Base-by-base conservation (phyloP, 2,113 vertebrate species). In the Morone saxatilis region DNA sequence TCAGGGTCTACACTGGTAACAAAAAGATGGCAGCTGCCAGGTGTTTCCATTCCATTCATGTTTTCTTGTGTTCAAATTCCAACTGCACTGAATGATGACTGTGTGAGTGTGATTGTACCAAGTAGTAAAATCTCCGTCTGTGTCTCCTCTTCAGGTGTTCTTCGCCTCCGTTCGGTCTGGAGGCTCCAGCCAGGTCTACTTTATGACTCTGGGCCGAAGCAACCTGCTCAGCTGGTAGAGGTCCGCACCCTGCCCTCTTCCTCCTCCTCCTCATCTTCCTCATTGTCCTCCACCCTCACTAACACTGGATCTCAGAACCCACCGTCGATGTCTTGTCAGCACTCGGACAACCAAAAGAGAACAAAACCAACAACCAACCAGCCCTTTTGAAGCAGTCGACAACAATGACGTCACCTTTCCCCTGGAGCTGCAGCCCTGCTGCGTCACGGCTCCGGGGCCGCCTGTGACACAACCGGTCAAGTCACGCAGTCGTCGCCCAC, bases 191-290 rank as follows among this genome's bases (percentile, higher is more conserved):
- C 98, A 99, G 96, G 98, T 99, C 62, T 99, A 99, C 96, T 99
- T 99, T 92, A 99, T 99, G 98, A 99, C 98, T 73, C 94, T 99
- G 89, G 98, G 98, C 73, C 97, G 98, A 92, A 99, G 97, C 95
- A 99, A 98, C 93, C 96, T 99, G 92, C 97, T 99, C 94, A 99
- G 98, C 96, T 99, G 98, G 98, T 99, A 98, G 96, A 96, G 94
- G 91, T 89, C 89, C 88, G 87, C 14, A 5, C 50, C 75, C 67
- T 67, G 7, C 36, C 62, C 78, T 78, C 78, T 76, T 90, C 83
- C 41, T 80, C 48, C 60, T 62, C 38, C 56, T 74, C 51, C 62
- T 80, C 82, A 56, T 78, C 76, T 48, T 86, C 78, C 78, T 85
- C 82, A 50, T 87, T 20, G 63, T 66, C 87, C 81, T 81, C 78